Base-by-base conservation (phyloP, 2,797 vertebrate genomes). In the Melanotaenia trifasciata region DNA sequence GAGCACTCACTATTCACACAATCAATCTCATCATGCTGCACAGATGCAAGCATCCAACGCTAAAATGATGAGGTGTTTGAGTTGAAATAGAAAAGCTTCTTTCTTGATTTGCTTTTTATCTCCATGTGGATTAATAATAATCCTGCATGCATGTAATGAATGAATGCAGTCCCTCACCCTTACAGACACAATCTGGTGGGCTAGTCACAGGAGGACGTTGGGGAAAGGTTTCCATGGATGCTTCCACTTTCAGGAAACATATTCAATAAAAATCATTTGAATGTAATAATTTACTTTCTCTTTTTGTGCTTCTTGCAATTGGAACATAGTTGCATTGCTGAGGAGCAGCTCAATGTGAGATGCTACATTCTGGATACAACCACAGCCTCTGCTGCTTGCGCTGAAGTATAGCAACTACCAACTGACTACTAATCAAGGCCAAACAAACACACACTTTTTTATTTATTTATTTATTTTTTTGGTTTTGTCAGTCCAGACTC, bases 1-100 rank as follows among this genome's bases (percentile, higher is more conserved):
- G 87, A 92, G 80, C 78, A 76, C 65, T 84, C 83, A 86, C 77
- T 85, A 84, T 84, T 86, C 81, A 68, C 79, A 89, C 81, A 86
- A 86, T 89, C 84, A 87, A 76, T 88, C 80, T 83, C 88, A 90
- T 90, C 79, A 84, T 72, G 40, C 54, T 70, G 72, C 74, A 71
- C 67, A 83, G 78, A 85, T 63, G 64, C 56, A 76, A 66, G 76
- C 70, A 59, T 65, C 71, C 26, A 20, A 63, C 14, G 40, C 73
- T 60, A 67, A 75, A 86, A 79, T 73, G 56, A 79, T 72, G 62
- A 80, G 66, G 30, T 61, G 69, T 89, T 90, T 79, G 51, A 82
- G 56, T 51, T 68, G 43, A 84, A 74, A 83, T 43, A 59, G 63
- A 84, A 83, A 81, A 76, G 79, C 81, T 85, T 75, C 86, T 74